Evolutionary conservation across 2,113 vertebrate genomes (phyloP).

Genomic region (Anolis carolinensis): DNA sequence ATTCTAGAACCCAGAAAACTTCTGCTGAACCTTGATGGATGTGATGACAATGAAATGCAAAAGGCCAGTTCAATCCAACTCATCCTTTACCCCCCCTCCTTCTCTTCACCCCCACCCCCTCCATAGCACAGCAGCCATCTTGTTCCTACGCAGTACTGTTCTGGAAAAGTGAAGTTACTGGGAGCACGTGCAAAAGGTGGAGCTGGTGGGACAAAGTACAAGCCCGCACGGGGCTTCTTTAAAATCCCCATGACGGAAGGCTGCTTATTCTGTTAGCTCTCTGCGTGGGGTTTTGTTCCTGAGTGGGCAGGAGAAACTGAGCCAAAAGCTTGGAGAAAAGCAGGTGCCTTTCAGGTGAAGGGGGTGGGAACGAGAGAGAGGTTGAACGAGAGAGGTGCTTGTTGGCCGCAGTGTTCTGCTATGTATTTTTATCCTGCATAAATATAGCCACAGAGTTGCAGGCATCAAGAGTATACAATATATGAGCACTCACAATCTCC

Average conservation of each 20-base stretch:
- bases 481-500: too few relatives aligned
- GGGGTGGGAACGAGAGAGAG: rapidly evolving
- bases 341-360: background rate
- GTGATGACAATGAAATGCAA: background rate
- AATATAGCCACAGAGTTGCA: background rate
- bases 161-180: background rate
- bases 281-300: background rate
- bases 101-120: background rate
- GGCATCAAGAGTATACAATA: background rate
- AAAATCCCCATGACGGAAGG: slow-evolving; percentile 13
- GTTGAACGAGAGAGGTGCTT: background rate
- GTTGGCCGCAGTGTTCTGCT: background rate
- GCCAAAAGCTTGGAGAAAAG: background rate
- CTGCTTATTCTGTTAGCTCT: slow-evolving; percentile 1
- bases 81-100: background rate
- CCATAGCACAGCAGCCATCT: background rate
- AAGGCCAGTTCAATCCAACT: background rate
- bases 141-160: background rate
- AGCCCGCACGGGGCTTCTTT: background rate
- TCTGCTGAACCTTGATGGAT: background rate
- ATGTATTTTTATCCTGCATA: slow-evolving; percentile 18
- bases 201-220: background rate
- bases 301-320: background rate
- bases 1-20: background rate
- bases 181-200: background rate